Evolutionary conservation across 1,140 invertebrate genomes (phyloP), one percentile per base, ranked within the genome.

Genomic region (Solen grandis): DNA sequence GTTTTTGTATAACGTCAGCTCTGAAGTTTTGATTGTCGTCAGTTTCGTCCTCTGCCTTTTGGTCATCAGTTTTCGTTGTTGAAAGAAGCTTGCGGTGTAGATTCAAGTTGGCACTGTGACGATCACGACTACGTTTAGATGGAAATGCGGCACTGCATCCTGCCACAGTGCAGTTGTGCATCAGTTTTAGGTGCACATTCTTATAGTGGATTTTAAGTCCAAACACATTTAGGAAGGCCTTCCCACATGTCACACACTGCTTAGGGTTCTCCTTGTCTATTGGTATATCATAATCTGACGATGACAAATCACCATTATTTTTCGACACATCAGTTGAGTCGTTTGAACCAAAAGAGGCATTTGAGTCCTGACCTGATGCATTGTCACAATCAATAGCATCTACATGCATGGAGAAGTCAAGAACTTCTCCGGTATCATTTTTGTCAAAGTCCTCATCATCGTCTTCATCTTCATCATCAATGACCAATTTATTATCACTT

Each of bases 111-210:
- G 97, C 95, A 86, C 96, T 97, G 91, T 99, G 98, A 2, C 97
- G 93, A 89, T 99, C 97, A 75, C 97, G 94, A 82, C 96, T 97
- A 62, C 97, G 93, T 90, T 97, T 99, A 0, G 97, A 98, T n/a
- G 97, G 97, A 89, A 99, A 99, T 0, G 97, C 96, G 0, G 97
- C 97, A 90, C 97, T 97, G 90, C 98, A 99, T n/a, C 98, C 97
- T 80, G 98, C 97, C 2, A 99, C 96, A 81, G 95, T 97, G 92
- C 98, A 99, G 88, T 96, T 97, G 92, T 99, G 97, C 95, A 98
- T 98, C 75, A 99, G 92, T 92, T 99, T 99, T 54, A 99, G 94
- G 93, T 99, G 98, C 0, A 97, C 96, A 91, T 97, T 98, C 93
- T 98, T 97, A 92, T 97, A 99, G 89, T 99, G 98, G 0, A 96